phyloP scores from a whole-genome alignment of 2,888 invertebrate genomes.

The Dinocampus coccinellae region DNA sequence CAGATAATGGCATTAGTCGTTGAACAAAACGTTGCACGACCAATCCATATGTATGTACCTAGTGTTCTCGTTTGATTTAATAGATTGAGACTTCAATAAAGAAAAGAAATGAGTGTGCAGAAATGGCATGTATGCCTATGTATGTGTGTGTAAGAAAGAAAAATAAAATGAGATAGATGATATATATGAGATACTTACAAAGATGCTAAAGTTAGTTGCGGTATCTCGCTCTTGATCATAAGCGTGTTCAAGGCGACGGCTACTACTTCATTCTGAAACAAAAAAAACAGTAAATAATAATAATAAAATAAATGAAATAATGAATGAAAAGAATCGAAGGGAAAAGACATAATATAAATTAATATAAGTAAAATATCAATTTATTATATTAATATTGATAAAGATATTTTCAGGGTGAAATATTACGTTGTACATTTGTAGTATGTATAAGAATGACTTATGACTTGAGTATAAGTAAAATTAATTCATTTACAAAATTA shows the following conservation, averaged over 20 bases:
- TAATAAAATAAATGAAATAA: constrained; percentile 51
- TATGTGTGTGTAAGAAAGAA: not conserved
- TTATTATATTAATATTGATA: not conserved
- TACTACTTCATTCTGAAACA: constrained; percentile 64
- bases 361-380: not conserved
- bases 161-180: not conserved
- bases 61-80: not conserved
- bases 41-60: not conserved
- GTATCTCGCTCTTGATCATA: constrained; percentile 56
- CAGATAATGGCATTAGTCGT: not conserved
- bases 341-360: not conserved
- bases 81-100: not conserved
- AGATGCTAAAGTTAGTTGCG: constrained; percentile 53
- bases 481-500: not conserved
- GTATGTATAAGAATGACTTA: not conserved
- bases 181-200: constrained; percentile 58
- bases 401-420: not conserved
- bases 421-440: not conserved
- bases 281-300: constrained; percentile 36
- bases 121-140: not conserved
- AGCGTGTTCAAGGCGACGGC: constrained; percentile 59
- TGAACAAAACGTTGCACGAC: not conserved
- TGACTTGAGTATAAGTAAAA: not conserved
- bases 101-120: constrained; percentile 16
- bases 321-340: not conserved